These are phyloP conservation scores for Cercopithecus hamlyni DNA, from an alignment of 2,797 vertebrate genomes.

Conservation along the genomic window DNA sequence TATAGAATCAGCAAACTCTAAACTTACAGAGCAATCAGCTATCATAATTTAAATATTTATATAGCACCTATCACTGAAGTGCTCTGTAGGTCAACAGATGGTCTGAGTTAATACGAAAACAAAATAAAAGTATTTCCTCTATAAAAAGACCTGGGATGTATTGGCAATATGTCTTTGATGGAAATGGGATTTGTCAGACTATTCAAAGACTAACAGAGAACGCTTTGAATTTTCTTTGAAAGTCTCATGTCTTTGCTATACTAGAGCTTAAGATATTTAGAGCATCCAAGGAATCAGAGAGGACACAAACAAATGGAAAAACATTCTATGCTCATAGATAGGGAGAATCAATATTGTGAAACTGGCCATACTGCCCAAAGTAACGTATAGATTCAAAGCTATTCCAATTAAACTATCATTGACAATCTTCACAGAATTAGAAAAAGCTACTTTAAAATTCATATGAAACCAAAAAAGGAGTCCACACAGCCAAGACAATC, in stretches of 20 bases:
- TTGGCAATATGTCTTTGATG: neutral
- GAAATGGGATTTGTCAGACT: neutral
- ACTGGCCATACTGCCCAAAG: no score
- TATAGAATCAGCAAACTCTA: neutral
- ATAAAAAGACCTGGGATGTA: neutral
- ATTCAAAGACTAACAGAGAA: neutral
- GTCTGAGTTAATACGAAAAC: conserved; percentile 10
- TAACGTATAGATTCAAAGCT: no score
- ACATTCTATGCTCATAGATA: no score
- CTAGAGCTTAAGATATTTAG: neutral
- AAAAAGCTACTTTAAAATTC: no score
- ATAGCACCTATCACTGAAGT: conserved; percentile 32
- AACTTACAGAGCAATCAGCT: neutral
- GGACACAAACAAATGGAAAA: no score
- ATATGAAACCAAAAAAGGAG: no score
- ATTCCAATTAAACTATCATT: no score
- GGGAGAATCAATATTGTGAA: no score
- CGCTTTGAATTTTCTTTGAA: neutral
- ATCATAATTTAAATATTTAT: conserved; percentile 61
- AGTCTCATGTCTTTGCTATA: neutral
- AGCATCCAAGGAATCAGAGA: no score
- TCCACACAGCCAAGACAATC: no score
- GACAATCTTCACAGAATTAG: no score
- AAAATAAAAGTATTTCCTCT: conserved; percentile 38
- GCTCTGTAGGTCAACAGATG: conserved; percentile 22